Base-by-base conservation (phyloP, 1,140 invertebrate genomes). In the Bradynema listronoti region DNA sequence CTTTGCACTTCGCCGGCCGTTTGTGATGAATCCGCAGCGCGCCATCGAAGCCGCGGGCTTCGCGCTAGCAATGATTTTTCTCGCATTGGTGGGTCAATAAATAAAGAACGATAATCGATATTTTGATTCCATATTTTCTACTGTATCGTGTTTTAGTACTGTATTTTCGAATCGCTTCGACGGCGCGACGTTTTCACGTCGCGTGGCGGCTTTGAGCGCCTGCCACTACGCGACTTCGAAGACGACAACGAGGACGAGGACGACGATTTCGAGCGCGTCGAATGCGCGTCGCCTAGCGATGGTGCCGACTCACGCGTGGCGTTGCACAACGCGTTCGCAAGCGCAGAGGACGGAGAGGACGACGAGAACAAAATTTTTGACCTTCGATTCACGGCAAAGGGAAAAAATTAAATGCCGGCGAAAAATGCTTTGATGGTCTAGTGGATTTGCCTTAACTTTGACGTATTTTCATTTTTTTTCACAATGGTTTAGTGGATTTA, bases 141-240 rank as follows among this genome's bases (percentile, higher is more conserved):
- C 22, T 33, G 4, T 16, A 33, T 36, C 19, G 19, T 63, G 9
- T 47, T 68, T 5, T 22, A 65, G 62, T 63, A 42, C 32, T 61
- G 56, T 32, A 27, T 66, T 19, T 63, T 45, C 25, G 46, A 34
- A 9, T 54, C 63, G 11, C 29, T 58, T 9, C 34, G 42, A 19
- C 19, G 32, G 16, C 32, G 33, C 42, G 33, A 19, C 16, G 27
- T 34, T 34, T n/a, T 19, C 22, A 22, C 9, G 16, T 32, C 32
- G 25, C 55, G 56, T 33, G 61, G 65, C 27, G 69, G 68, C 47
- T 75, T 71, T 41, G 69, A 71, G 46, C 36, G 71, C 29, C 71
- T 71, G 0, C 69, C 69, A 4, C 54, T 71, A 24, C 52, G 56
- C 22, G 72, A 71, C 32, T 27, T 71, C 9, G 69, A 72, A 11